Evolutionary conservation across 1,140 invertebrate species (phyloP), one percentile per base, ranked within the genome.

Genomic region (Zeugodacus cucurbitae): DNA sequence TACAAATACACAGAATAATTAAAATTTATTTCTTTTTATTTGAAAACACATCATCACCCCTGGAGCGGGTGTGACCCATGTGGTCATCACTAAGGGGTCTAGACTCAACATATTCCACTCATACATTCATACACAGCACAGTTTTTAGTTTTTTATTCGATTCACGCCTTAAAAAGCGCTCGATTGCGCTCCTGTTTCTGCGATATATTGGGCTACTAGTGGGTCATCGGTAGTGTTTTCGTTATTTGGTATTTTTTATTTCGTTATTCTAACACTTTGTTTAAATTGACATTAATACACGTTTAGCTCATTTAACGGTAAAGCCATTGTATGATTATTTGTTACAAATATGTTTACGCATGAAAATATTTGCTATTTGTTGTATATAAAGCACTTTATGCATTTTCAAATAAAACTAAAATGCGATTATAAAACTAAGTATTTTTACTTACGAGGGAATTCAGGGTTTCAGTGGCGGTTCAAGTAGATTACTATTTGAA

Each of bases 341-440:
- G 20, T 37, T 74, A 34, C 11, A 41, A 74, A 74, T 74, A 74
- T 48, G 74, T 82, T 82, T 48, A 82, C 41, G 7, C n/a, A 29
- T 26, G 48, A 10, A 82, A 74, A 32, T 32, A 11, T 67, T 54
- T 17, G 48, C 59, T 32, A 74, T 26, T 82, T 82, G 41, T 26
- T 82, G 74, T 82, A 48, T 74, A 48, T 41, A 26, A 82, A 48
- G 74, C 74, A 82, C 41, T 48, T 82, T n/a, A 82, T n/a, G 74
- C 74, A 82, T 82, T 82, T 82, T 54, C 7, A 41, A 82, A 82
- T 82, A 82, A 82, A 82, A 48, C n/a, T 48, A 20, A 48, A 82
- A 82, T 82, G 74, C 74, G 44, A 48, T 48, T 82, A 48, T 48
- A 54, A 82, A 54, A 82, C 3, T 26, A 82, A 34, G 0, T 20